Evolutionary conservation across 2,797 vertebrate genomes (phyloP), one percentile per base, ranked within the genome.

Genomic region (Crenichthys baileyi): DNA sequence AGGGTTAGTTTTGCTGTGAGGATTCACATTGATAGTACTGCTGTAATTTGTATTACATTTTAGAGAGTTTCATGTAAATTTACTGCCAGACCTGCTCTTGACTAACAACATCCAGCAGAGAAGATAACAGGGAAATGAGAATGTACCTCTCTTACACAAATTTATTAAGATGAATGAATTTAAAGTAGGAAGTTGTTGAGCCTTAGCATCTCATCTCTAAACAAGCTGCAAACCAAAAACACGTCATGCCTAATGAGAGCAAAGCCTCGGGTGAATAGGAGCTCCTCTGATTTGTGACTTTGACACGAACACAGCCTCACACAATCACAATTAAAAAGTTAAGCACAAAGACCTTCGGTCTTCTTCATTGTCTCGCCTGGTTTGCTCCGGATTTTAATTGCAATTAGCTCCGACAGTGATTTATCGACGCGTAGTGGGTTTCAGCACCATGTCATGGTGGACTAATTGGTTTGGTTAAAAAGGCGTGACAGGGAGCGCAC

Each of bases 401-500:
- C 94, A 94, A 92, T 95, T 94, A 95, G 89, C 7, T 9, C 75
- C 74, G 90, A 83, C 91, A 85, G 91, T 93, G 91, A 94, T 95
- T 95, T 94, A 94, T 95, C 79, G 90, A 91, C 70, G 85, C 84
- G 56, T 77, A 9, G 90, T 85, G 85, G 75, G 83, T 88, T 91
- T 89, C 74, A 50, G 90, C 84, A 46, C 81, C 46, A 70, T 79
- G 89, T 82, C 71, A 72, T 58, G 89, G 84, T 72, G 20, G 90
- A 87, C 89, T 96, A 96, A 96, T 96, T 96, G 95, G 90, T 93
- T 94, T 93, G 90, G 91, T 91, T 93, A 93, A 93, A 94, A 90
- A 91, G 89, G 91, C 92, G 82, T 95, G 94, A 95, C 92, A 82
- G 85, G 74, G 84, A 83, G 86, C 83, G 60, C 1, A 70, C 79